These are phyloP conservation scores for Megalops atlanticus DNA, from an alignment of 2,113 vertebrate species.

Conservation along the genomic window DNA sequence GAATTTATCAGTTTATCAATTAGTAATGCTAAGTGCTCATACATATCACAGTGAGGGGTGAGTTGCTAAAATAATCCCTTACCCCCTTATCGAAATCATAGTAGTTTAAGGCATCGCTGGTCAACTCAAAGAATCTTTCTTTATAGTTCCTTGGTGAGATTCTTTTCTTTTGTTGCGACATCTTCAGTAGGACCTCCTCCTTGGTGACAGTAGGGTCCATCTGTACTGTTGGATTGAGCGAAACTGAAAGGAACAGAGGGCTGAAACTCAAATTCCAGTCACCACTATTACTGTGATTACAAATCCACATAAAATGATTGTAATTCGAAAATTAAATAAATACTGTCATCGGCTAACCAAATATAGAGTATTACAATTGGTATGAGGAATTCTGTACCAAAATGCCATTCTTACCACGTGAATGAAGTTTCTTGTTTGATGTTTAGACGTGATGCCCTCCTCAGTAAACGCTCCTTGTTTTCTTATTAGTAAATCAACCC, in stretches of 20 bases:
- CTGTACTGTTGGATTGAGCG: neutral
- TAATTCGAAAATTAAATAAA: too few species aligned
- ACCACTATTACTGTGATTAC: too few species aligned
- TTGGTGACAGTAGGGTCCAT: constrained; percentile 48
- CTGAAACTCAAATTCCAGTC: too few species aligned
- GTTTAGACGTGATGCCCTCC: neutral
- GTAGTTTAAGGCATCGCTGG: constrained; percentile 58
- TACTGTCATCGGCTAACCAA: neutral
- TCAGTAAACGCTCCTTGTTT: too few species aligned
- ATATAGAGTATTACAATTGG: neutral
- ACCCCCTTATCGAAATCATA: constrained; percentile 66
- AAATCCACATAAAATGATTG: too few species aligned
- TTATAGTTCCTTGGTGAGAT: constrained; percentile 67
- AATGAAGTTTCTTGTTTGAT: neutral
- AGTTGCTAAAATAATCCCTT: constrained; percentile 29
- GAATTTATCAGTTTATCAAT: too few species aligned
- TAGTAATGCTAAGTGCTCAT: too few species aligned
- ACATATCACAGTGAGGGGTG: too few species aligned
- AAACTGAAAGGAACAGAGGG: neutral
- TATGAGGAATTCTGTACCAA: neutral
- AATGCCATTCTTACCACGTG: neutral
- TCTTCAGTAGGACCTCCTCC: constrained; percentile 67
- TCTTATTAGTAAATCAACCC: too few species aligned
- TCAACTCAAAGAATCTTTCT: constrained; percentile 63
- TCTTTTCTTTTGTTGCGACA: constrained; percentile 71